phyloP scores from a whole-genome alignment of 2,113 vertebrate genomes.

The Bungarus multicinctus region DNA sequence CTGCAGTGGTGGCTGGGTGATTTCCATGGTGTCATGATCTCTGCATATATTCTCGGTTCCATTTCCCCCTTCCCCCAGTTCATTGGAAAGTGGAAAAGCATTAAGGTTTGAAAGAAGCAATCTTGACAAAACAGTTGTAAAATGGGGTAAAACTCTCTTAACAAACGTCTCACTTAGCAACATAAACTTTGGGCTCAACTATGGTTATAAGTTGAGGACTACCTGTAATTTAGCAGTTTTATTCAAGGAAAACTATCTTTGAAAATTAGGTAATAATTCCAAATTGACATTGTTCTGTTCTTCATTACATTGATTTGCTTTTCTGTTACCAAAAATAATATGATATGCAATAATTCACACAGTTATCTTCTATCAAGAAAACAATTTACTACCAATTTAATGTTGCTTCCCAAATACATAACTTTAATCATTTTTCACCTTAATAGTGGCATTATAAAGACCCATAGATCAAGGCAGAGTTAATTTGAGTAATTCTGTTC shows the following conservation, averaged over 20 bases:
- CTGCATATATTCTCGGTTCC: too few species aligned
- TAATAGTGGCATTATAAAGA: conserved; percentile 35
- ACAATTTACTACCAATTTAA: not conserved
- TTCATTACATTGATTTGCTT: not conserved
- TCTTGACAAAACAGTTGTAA: too few species aligned
- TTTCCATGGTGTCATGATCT: too few species aligned
- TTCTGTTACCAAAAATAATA: not conserved
- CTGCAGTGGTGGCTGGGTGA: too few species aligned
- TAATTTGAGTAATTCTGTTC: conserved; percentile 58
- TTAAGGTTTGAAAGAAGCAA: too few species aligned
- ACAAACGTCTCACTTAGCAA: too few species aligned
- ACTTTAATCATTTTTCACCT: conserved; percentile 46
- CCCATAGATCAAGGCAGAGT: conserved; percentile 46
- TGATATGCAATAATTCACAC: not conserved
- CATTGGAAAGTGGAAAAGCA: too few species aligned
- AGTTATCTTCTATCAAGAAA: not conserved
- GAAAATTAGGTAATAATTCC: not conserved
- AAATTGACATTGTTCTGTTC: not conserved
- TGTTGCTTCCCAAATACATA: not conserved
- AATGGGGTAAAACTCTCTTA: too few species aligned
- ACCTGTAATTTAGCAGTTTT: not conserved
- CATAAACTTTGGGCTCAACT: too few species aligned
- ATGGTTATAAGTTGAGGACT: too few species aligned
- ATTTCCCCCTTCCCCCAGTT: too few species aligned
- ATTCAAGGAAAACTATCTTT: not conserved